phyloP scores from a whole-genome alignment of 2,888 invertebrate species.

The Drosophila anomelani region DNA sequence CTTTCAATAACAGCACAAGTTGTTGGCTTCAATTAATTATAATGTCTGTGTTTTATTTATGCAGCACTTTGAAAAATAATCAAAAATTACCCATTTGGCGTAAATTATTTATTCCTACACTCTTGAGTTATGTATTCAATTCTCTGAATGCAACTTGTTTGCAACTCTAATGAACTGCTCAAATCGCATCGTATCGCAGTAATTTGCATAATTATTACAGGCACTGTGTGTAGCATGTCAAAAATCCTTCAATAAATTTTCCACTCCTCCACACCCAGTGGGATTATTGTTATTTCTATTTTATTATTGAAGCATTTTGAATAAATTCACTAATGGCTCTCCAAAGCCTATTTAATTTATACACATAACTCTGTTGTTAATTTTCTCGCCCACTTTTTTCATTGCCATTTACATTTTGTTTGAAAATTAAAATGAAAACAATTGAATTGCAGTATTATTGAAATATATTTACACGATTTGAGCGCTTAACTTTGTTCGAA shows the following conservation, averaged over 20 bases:
- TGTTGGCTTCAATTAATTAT: conserved; percentile 6
- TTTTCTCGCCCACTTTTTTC: neutral
- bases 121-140: conserved; percentile 20
- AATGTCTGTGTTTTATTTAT: conserved; percentile 1
- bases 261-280: conserved; percentile 22
- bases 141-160: conserved; percentile 29
- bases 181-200: conserved; percentile 18
- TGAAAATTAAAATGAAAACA: conserved; percentile 3
- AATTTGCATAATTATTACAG: conserved; percentile 44
- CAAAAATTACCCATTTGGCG: conserved; percentile 6
- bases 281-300: conserved; percentile 12
- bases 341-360: conserved; percentile 18
- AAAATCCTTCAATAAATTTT: conserved; percentile 47
- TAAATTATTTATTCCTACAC: neutral
- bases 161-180: conserved; percentile 47
- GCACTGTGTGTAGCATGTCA: conserved; percentile 23
- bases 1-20: neutral
- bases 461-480: conserved; percentile 21
- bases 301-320: conserved; percentile 17
- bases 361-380: conserved; percentile 16
- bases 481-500: conserved; percentile 1
- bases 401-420: conserved; percentile 28
- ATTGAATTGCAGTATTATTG: conserved; percentile 27
- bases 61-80: conserved; percentile 1
- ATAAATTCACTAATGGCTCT: conserved; percentile 30